Base-by-base conservation (phyloP, 2,888 invertebrate species). In the Lepidochrysops patricia region DNA sequence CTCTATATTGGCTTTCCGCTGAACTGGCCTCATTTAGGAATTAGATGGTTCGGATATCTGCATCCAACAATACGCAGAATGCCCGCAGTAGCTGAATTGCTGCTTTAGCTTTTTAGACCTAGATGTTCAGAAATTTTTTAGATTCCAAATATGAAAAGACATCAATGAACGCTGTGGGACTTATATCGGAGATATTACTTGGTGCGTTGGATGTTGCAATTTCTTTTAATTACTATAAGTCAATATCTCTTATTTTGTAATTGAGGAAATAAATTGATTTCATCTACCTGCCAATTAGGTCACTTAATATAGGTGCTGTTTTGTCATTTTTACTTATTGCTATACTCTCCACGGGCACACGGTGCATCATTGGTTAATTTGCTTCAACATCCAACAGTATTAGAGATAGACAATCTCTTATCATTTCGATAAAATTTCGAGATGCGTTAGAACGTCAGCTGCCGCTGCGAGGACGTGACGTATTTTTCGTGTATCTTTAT, bases 1-100 rank as follows among this genome's bases (percentile, higher is more conserved):
- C 84, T 84, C 81, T 76, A 85, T 79, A 72, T 62, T 71, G 66
- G 73, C 77, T 81, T 78, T 76, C 80, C 77, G 71, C 68, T 63
- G 72, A 64, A 64, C 43, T 75, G 77, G 73, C 78, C 80, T 68
- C 72, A 73, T 75, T 81, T 68, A 37, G 68, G 63, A 67, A 69
- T 72, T 65, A 67, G 73, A 75, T 71, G 67, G 71, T 76, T 80
- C 68, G 71, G 73, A 75, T 74, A 65, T 72, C 71, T 72, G 70
- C 64, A 37, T 43, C 34, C 56, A 61, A 63, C 61, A 63, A 56
- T 62, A 25, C 26, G 50, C 43, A 26, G 26, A 43, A 25, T 43
- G 43, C 43, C 43, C 4, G 23, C 43, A 43, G 43, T 19, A 43
- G 43, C 43, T 1, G 3, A 15, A 43, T 19, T 43, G 43, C 19